A percentile compares a stretch with the other conserved stretches of the same genome.
phyloP scores from a whole-genome alignment of 1,140 invertebrate genomes.

The Armadillidium nasatum region DNA sequence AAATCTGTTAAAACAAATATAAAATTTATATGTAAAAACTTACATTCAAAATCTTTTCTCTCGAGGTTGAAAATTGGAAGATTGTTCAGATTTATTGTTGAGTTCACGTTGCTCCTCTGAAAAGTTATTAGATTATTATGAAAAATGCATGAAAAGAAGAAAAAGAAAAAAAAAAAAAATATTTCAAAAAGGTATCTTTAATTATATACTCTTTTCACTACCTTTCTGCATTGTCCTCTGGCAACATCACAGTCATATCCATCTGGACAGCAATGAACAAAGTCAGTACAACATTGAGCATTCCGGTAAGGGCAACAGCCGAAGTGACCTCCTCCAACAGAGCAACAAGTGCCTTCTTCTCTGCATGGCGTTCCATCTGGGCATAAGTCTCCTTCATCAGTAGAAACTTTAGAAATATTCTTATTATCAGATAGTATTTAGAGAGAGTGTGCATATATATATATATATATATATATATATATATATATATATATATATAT shows the following conservation, averaged over 20 bases:
- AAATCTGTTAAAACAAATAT: too few relatives aligned
- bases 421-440: neutral
- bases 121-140: too few relatives aligned
- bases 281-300: constrained; percentile 48
- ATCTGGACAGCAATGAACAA: constrained; percentile 48
- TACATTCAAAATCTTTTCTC: too few relatives aligned
- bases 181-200: too few relatives aligned
- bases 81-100: too few relatives aligned
- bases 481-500: neutral
- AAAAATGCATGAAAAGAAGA: too few relatives aligned
- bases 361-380: constrained; percentile 45
- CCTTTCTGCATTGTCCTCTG: too few relatives aligned
- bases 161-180: too few relatives aligned
- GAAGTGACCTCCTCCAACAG: constrained; percentile 31
- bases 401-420: constrained; percentile 17
- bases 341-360: constrained; percentile 44
- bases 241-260: constrained; percentile 44
- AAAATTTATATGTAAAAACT: too few relatives aligned
- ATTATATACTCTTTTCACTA: too few relatives aligned
- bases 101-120: too few relatives aligned
- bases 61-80: too few relatives aligned
- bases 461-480: constrained; percentile 1
- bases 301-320: constrained; percentile 47
- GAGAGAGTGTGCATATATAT: constrained; percentile 5
- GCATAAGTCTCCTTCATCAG: constrained; percentile 36